Percentiles rank a stretch among this genome's conserved stretches.
Conservation (phyloP, 2,888 invertebrate genomes). For the Lycocerus yunnanus region DNA sequence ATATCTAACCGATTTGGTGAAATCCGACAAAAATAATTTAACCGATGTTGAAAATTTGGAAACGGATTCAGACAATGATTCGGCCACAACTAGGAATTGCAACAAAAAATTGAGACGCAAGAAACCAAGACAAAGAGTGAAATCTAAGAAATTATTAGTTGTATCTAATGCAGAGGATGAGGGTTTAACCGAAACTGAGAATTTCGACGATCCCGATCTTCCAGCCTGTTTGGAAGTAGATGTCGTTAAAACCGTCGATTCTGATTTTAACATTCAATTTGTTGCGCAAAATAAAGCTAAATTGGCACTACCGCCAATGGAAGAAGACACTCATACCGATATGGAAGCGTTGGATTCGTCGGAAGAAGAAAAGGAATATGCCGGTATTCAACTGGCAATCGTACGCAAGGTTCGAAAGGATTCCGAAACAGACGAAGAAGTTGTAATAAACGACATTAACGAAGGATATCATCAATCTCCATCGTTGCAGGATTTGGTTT, state of each 20-base stretch:
- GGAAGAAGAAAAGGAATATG: constrained; percentile 39
- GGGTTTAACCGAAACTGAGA: background rate
- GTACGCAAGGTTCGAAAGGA: constrained; percentile 42
- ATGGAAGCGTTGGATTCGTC: constrained; percentile 56
- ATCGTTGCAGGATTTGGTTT: constrained; percentile 9
- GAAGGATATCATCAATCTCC: constrained; percentile 4
- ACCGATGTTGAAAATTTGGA: constrained; percentile 53
- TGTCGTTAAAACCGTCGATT: background rate
- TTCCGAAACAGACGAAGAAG: constrained; percentile 53
- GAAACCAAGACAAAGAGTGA: background rate
- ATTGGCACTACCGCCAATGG: background rate
- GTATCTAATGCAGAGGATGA: constrained; percentile 4
- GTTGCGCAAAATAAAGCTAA: background rate
- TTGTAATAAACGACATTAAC: constrained; percentile 30
- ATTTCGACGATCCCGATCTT: background rate
- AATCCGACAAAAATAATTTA: constrained; percentile 13
- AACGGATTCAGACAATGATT: constrained; percentile 50
- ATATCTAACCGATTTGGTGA: background rate
- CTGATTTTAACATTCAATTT: background rate
- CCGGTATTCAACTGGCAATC: constrained; percentile 48
- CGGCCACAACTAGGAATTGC: constrained; percentile 23
- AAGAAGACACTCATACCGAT: constrained; percentile 55
- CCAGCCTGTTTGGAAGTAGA: background rate
- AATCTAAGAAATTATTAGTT: background rate
- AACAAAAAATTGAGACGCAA: constrained; percentile 36